Conservation (phyloP, 2,888 invertebrate genomes). For the Aleiodes alternator region DNA sequence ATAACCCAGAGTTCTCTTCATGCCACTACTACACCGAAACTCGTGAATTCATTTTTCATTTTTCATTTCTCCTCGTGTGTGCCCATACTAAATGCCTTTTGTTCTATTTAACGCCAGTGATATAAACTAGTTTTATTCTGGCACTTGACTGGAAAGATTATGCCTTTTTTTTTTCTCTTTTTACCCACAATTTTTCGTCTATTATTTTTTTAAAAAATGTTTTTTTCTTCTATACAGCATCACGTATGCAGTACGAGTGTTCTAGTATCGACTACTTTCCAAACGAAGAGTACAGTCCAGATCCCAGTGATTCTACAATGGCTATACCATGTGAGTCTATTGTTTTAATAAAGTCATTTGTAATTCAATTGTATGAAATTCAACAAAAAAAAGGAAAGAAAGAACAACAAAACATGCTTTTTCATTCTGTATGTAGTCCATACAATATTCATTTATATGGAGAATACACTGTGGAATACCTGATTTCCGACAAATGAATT, state of each 20-base stretch:
- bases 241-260: slow-evolving; percentile 84
- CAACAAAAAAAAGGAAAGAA: neutral
- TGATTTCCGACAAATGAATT: no score
- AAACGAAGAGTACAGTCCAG: slow-evolving; percentile 89
- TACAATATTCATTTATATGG: no score
- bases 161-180: neutral
- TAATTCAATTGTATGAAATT: slow-evolving; percentile 8
- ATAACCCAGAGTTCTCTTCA: slow-evolving; percentile 22
- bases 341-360: slow-evolving; percentile 2
- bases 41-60: slow-evolving; percentile 31
- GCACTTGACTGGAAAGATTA: slow-evolving; percentile 28
- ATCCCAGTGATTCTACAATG: slow-evolving; percentile 92
- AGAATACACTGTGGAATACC: no score
- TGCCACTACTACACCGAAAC: slow-evolving; percentile 4
- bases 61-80: slow-evolving; percentile 23
- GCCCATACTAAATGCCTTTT: slow-evolving; percentile 32
- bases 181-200: no score
- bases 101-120: slow-evolving; percentile 31
- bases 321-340: slow-evolving; percentile 92
- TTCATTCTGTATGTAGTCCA: no score
- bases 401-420: neutral
- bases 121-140: slow-evolving; percentile 26
- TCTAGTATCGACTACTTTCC: slow-evolving; percentile 92
- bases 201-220: no score
- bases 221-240: slow-evolving; percentile 78